Base-by-base conservation (phyloP, 2,113 vertebrate genomes). In the Progne subis region DNA sequence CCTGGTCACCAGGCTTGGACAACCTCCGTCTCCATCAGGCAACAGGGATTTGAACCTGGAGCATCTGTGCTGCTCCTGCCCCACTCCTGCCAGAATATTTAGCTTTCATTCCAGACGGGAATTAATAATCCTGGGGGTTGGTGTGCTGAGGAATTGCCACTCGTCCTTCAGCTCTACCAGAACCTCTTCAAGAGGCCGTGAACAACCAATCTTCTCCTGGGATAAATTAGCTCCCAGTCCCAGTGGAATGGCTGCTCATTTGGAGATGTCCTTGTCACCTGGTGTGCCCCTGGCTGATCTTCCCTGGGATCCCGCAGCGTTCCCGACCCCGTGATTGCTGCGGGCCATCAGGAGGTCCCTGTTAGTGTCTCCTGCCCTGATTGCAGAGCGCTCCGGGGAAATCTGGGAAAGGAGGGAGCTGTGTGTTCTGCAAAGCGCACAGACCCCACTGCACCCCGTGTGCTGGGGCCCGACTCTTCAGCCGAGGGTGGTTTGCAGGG, bases 351-450 rank as follows among this genome's bases (percentile, higher is more conserved):
- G 18, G 29, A 95, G 82, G 46, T 37, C 46, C 86, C 17, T 31
- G 3, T 34, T 29, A 81, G 18, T 26, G 19, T 71, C 80, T 77
- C 46, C 2, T 31, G 61, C 63, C n/a, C 94, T 78, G 92, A 93
- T 32, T 88, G 86, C 12, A 6, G 56, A 34, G 46, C 46, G 4
- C 46, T 46, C 46, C 11, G 46, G 46, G 0, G 18, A 72, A 46
- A 18, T 19, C 8, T 46, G 44, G 44, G 44, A 19, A 44, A 63
- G 75, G 81, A 14, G 53, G 14, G 50, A 77, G 47, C 80, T 67
- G 25, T 0, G 1, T 0, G 5, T 20, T 41, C 14, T 8, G 26
- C 67, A 13, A 44, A 24, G 31, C 5, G 3, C 49, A 3, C 70
- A 4, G 82, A 14, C 57, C 79, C 86, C 17, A 1, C 46, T 53